Base-by-base conservation (phyloP, 2,113 vertebrate species). In the Bujurquina vittata region DNA sequence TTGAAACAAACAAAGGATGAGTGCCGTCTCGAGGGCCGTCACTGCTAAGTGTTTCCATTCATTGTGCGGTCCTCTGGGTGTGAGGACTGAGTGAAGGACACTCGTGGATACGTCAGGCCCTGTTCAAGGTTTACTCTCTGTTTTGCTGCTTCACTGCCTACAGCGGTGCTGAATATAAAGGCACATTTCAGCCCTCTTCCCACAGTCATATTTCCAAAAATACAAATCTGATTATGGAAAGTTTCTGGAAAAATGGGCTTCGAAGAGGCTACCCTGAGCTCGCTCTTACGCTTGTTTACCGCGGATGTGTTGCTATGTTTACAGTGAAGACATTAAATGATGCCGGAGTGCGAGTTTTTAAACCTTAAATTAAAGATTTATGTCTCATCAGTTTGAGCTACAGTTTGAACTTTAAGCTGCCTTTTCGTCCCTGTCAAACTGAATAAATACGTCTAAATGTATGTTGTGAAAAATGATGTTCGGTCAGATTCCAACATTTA, bases 1-100 rank as follows among this genome's bases (percentile, higher is more conserved):
- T 26, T 54, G 49, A 77, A 23, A 54, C 62, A 73, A 77, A 81
- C 79, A 78, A 33, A 74, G 35, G 11, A 52, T 12, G n/a, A 23
- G 22, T 5, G 18, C 1, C 1, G 14, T 54, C 57, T 73, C 57
- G 59, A 83, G 56, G 80, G 58, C 57, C 59, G 17, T 65, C 17
- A 7, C 43, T 0, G 12, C 20, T 75, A n/a, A 69, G 20, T 52
- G 46, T 52, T 79, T 75, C 26, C 26, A 62, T 55, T 86, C 43
- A 59, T 23, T 74, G 49, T 56, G 17, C 5, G 54, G 72, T 80
- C 26, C 67, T 80, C 37, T 40, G 62, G 31, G 49, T 69, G 40
- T 56, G 11, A 74, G 56, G 35, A 76, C 7, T 9, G 43, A 49
- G 49, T 69, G 43, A 77, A 75, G 26, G 56, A 56, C 6, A 33